Percentiles rank a stretch among this genome's conserved stretches.
Evolutionary conservation across 2,888 invertebrate species (phyloP).

Genomic region (Scotopteryx bipunctaria): DNA sequence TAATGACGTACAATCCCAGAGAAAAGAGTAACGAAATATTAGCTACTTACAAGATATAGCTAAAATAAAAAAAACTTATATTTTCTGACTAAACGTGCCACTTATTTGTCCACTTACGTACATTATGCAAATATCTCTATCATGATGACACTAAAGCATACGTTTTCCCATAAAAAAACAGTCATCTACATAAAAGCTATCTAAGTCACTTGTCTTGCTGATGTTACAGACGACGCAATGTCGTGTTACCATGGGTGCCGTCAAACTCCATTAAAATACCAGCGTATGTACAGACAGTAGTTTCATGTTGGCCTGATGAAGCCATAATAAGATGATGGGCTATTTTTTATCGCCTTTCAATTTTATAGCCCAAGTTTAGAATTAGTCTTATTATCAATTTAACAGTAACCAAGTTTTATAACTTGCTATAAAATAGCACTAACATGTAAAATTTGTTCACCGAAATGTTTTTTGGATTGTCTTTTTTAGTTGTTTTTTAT

Average conservation of each 20-base stretch:
- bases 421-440: slow-evolving; percentile 11
- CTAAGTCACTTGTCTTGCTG: slow-evolving; percentile 5
- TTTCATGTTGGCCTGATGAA: slow-evolving; percentile 34
- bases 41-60: too few species aligned
- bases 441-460: slow-evolving; percentile 10
- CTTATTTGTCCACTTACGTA: too few species aligned
- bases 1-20: slow-evolving; percentile 44
- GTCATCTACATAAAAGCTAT: too few species aligned
- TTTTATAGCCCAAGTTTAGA: slow-evolving; percentile 24
- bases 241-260: slow-evolving; percentile 50
- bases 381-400: slow-evolving; percentile 23
- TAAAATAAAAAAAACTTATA: too few species aligned
- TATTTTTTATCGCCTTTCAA: slow-evolving; percentile 28
- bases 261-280: slow-evolving; percentile 70
- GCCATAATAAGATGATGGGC: slow-evolving; percentile 35
- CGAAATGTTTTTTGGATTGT: slow-evolving; percentile 6
- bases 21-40: neutral
- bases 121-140: too few species aligned
- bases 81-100: too few species aligned
- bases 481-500: neutral
- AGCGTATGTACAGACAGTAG: slow-evolving; percentile 33
- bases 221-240: slow-evolving; percentile 45
- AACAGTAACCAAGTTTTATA: slow-evolving; percentile 14
- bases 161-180: too few species aligned
- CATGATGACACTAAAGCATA: too few species aligned